Evolutionary conservation across 2,797 vertebrate species (phyloP).

Genomic region (Falco rusticolus): DNA sequence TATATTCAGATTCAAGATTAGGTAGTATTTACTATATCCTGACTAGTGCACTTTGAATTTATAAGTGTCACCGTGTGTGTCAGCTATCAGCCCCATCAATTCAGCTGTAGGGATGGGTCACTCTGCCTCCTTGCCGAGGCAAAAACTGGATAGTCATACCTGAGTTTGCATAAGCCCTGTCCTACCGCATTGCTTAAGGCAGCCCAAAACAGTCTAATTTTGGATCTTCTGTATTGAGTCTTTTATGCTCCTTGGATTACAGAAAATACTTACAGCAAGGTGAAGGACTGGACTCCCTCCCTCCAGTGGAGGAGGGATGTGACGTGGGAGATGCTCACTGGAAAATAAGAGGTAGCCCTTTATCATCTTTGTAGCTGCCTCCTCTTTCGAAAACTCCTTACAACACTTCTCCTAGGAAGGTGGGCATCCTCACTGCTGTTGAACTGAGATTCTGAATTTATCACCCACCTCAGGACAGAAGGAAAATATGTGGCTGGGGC

Average conservation of each 20-base stretch:
- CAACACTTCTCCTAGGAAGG: background rate
- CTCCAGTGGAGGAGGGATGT: background rate
- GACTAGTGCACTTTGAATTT: background rate
- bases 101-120: background rate
- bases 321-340: background rate
- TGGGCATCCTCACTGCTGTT: background rate
- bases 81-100: background rate
- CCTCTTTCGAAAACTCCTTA: background rate
- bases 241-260: background rate
- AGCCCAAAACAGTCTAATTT: background rate
- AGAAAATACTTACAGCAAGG: background rate
- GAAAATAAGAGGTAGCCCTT: background rate
- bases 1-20: background rate
- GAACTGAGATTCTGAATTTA: background rate
- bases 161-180: background rate
- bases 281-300: background rate
- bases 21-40: background rate
- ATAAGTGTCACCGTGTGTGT: background rate
- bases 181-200: background rate
- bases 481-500: fast-evolving
- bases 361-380: background rate
- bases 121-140: background rate
- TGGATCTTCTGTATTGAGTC: background rate
- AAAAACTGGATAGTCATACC: background rate
- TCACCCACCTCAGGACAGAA: background rate